Base-by-base conservation (phyloP, 2,888 invertebrate genomes). In the Drosophila falleni region DNA sequence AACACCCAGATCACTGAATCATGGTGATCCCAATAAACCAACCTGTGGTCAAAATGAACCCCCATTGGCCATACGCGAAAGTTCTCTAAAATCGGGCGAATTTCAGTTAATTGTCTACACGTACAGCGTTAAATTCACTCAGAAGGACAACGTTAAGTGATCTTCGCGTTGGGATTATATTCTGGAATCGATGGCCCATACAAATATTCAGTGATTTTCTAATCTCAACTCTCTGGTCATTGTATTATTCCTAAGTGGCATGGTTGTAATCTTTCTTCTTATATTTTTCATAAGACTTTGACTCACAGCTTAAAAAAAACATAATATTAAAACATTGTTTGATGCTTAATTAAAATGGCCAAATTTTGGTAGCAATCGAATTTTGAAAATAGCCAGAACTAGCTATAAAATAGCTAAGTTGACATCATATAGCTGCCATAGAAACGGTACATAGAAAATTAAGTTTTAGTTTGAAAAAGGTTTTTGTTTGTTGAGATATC, bases 131-230 rank as follows among this genome's bases (percentile, higher is more conserved):
- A 95, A 93, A 26, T 99, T 97, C 92, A 93, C 95, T 87, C 94
- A 94, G 90, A 96, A 97, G 89, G 95, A 97, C 92, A 95, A 95
- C 0, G 96, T 98, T 13, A 98, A 98, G 93, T 99, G 99, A 99
- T 98, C 98, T 0, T 99, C 98, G 0, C 95, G 99, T 89, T 99
- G 99, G 99, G 99, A 99, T 93, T 99, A 99, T 92, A 99, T 99
- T 74, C 93, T 99, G 67, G 98, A 99, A 93, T 98, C 99, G 0
- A 98, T 98, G 97, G 98, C 98, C 0, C 98, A 99, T 92, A 97
- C 99, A 0, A 99, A 99, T 91, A 99, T 99, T 87, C 99, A 99
- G 92, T 99, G 99, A 99, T 99, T 99, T 93, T 98, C 98, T 78
- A 99, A 99, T 90, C 94, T 99, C 72, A 99, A 99, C 93, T 99